Evolutionary conservation across 2,113 vertebrate genomes (phyloP).

Genomic region (Choloepus hoffmanni): DNA sequence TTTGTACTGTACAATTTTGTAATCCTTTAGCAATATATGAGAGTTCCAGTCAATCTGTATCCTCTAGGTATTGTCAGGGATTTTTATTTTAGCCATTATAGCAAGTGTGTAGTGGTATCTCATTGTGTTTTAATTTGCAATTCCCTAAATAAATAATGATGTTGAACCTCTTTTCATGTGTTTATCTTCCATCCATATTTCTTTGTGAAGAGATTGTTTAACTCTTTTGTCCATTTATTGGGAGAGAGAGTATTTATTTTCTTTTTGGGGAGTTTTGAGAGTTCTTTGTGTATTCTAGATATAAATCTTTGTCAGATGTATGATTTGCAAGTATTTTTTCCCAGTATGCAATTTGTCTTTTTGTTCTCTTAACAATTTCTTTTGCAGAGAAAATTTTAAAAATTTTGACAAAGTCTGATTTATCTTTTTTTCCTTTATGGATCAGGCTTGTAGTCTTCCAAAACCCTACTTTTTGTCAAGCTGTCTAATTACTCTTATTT

Average conservation of each 20-base stretch:
- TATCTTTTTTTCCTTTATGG: not conserved
- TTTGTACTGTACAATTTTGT: not conserved
- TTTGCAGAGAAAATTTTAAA: not conserved
- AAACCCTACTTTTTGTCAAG: not conserved
- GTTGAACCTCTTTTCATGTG: not conserved
- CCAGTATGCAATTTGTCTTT: not conserved
- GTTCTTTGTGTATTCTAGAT: not conserved
- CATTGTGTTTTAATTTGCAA: not conserved
- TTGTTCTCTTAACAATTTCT: not conserved
- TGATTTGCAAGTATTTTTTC: conserved; percentile 16
- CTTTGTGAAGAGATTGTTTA: not conserved
- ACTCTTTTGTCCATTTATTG: not conserved
- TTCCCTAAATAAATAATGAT: not conserved
- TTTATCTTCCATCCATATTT: not conserved
- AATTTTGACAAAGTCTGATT: not conserved
- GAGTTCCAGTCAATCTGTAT: not conserved
- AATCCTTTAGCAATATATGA: not conserved
- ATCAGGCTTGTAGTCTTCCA: not conserved
- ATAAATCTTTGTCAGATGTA: not conserved
- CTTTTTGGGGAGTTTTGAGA: conserved; percentile 6
- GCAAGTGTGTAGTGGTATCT: not conserved
- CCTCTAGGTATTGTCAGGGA: not conserved
- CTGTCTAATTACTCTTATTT: not conserved
- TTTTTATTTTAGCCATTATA: not conserved
- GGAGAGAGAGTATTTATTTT: not conserved